Percentiles rank a stretch among this genome's conserved stretches.
These are phyloP conservation scores for Ophion obscuratus DNA, from an alignment of 2,888 invertebrate genomes.

Conservation along the genomic window DNA sequence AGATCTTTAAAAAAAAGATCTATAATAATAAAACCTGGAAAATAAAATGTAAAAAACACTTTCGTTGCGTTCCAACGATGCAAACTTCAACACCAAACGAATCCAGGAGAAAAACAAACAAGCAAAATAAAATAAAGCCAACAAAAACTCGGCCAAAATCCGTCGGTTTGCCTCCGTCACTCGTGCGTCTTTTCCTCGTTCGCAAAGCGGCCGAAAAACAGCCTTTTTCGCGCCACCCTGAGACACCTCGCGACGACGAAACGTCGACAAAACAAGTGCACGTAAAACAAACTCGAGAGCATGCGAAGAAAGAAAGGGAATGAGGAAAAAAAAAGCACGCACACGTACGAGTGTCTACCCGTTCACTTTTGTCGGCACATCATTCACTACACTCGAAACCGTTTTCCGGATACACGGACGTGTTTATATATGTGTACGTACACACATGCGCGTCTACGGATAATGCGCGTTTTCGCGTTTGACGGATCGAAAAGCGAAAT, in stretches of 20 bases:
- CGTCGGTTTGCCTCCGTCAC: too few species aligned
- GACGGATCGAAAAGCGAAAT: not conserved
- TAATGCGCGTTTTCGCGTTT: not conserved
- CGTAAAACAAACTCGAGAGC: not conserved
- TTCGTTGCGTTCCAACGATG: too few species aligned
- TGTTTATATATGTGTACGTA: not conserved
- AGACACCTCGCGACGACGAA: too few species aligned
- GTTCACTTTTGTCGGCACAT: not conserved
- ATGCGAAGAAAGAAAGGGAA: not conserved
- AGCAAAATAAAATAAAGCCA: too few species aligned
- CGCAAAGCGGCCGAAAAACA: too few species aligned
- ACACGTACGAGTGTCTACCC: conserved; percentile 28
- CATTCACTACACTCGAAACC: not conserved
- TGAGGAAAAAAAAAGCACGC: conserved; percentile 8
- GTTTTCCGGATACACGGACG: not conserved
- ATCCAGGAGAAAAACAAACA: not conserved
- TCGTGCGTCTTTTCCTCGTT: too few species aligned
- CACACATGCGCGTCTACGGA: not conserved
- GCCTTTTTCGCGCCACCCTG: too few species aligned
- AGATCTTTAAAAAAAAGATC: too few species aligned
- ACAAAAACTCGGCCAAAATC: too few species aligned
- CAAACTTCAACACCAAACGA: not conserved
- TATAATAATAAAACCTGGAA: too few species aligned
- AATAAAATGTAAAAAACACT: too few species aligned
- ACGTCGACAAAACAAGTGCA: conserved; percentile 4